These are phyloP conservation scores for Enteromius fasciolatus DNA, from an alignment of 2,797 vertebrate genomes.

Conservation along the genomic window DNA sequence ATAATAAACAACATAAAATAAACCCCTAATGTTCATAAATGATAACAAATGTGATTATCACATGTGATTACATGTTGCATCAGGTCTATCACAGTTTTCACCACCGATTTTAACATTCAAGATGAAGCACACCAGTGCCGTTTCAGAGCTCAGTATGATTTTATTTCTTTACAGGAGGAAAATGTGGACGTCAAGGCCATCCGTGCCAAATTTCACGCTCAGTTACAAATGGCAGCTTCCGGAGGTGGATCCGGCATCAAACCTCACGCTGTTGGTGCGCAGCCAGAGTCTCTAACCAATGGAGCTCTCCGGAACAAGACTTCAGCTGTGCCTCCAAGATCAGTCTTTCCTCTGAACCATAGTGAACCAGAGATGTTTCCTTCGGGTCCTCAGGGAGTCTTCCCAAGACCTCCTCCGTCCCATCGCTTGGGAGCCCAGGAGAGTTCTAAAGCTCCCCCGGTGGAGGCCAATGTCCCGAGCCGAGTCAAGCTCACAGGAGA, in stretches of 20 bases:
- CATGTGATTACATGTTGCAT: not conserved
- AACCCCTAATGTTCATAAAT: too few relatives aligned
- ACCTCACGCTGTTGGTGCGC: constrained; percentile 54
- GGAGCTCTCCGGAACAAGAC: constrained; percentile 58
- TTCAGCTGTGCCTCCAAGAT: constrained; percentile 50
- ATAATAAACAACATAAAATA: not conserved
- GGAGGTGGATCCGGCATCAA: constrained; percentile 65
- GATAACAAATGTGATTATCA: not conserved
- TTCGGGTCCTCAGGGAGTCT: constrained; percentile 43
- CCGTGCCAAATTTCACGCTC: constrained; percentile 73
- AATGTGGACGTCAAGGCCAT: constrained; percentile 77
- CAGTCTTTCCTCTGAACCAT: constrained; percentile 37
- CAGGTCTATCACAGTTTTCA: not conserved
- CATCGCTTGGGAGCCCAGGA: constrained; percentile 48
- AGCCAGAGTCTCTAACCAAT: constrained; percentile 49
- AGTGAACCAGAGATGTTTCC: constrained; percentile 51
- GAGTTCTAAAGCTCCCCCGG: not conserved
- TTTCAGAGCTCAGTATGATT: not conserved
- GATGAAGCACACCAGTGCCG: not conserved
- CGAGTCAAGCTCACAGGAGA: constrained; percentile 69
- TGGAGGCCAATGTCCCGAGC: constrained; percentile 46
- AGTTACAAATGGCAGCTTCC: constrained; percentile 58
- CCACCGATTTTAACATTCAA: not conserved
- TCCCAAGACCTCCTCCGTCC: constrained; percentile 61
- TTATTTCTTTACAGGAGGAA: constrained; percentile 70